phyloP scores from a whole-genome alignment of 2,113 vertebrate genomes.

The Amazona guildingii region DNA sequence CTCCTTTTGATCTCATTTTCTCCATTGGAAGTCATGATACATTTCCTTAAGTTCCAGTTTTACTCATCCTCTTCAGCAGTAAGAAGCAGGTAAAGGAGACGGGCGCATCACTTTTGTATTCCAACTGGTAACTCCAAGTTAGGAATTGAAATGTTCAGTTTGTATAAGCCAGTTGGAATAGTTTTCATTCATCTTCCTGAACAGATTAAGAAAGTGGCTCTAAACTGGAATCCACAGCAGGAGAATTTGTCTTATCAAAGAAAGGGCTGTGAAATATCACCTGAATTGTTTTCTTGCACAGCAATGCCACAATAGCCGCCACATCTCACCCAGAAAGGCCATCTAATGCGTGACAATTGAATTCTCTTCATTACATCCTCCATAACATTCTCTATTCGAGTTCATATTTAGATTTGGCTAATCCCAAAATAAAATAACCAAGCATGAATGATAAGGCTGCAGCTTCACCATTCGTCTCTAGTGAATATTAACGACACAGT shows the following conservation, averaged over 20 bases:
- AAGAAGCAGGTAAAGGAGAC: background rate
- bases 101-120: fast-evolving
- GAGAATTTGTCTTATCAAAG: background rate
- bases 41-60: background rate
- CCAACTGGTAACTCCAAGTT: background rate
- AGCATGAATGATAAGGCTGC: background rate
- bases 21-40: background rate
- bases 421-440: background rate
- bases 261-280: background rate
- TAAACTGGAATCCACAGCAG: background rate
- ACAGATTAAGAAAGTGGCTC: background rate
- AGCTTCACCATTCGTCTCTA: background rate
- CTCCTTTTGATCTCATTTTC: background rate
- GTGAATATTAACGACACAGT: background rate
- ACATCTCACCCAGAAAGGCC: background rate
- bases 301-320: background rate
- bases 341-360: background rate
- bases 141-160: background rate
- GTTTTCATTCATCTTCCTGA: background rate
- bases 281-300: background rate
- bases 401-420: background rate
- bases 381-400: background rate
- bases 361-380: background rate
- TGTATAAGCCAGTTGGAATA: background rate
- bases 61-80: background rate